Conservation (phyloP, 37 sponge, comb jelly and placozoan species). For the Geodia barretti region DNA sequence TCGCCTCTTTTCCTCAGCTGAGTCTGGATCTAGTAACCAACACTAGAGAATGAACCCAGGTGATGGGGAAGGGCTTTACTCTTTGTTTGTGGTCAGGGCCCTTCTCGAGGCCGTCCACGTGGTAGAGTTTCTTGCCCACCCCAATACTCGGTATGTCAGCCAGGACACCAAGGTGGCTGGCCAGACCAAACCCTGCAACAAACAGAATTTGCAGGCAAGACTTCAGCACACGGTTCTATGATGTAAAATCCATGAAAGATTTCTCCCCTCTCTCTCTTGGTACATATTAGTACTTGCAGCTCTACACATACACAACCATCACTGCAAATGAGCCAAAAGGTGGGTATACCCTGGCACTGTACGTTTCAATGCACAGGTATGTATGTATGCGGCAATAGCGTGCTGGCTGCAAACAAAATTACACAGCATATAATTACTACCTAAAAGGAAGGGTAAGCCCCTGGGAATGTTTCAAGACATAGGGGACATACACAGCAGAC, state of each 20-base stretch:
- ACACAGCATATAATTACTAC: no score
- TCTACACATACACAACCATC: neutral
- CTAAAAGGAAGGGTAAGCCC: no score
- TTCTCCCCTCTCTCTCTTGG: no score
- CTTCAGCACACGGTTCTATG: no score
- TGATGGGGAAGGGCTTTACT: conserved; percentile 13
- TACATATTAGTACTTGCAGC: neutral
- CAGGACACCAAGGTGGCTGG: conserved; percentile 93
- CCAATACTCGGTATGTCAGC: conserved; percentile 91
- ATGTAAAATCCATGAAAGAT: no score
- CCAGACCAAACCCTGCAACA: conserved; percentile 87
- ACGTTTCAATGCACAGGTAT: no score
- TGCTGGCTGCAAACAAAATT: no score
- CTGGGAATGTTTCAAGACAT: no score
- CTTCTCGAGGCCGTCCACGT: conserved; percentile 78
- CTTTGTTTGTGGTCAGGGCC: conserved; percentile 49
- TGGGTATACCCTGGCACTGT: no score
- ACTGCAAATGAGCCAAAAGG: no score
- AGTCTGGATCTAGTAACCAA: conserved; percentile 23
- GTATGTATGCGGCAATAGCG: no score
- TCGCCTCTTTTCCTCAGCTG: conserved; percentile 68
- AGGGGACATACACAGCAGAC: no score
- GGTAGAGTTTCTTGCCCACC: conserved; percentile 89
- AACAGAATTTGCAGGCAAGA: neutral
- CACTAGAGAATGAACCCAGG: neutral